Evolutionary conservation across 2,113 vertebrate genomes (phyloP), one percentile per base, ranked within the genome.

Genomic region (Acrocephalus kingi): DNA sequence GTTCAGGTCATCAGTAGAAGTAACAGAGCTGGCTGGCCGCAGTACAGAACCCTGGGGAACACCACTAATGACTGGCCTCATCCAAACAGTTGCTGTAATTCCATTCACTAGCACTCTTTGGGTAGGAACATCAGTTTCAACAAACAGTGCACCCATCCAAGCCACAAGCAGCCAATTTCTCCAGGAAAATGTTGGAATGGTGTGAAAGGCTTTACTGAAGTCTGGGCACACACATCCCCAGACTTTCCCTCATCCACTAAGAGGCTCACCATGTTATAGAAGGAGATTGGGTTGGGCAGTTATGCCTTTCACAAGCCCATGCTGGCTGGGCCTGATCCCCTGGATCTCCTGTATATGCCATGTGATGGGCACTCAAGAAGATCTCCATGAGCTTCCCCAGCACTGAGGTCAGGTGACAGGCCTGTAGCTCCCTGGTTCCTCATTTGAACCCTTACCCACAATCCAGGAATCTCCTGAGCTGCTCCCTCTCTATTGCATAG

Each of bases 381-480:
- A 37, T 37, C 43, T 43, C 12, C 21, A 15, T 43, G 43, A 41
- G 25, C 14, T 49, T 56, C 18, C 25, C 35, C 51, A 64, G 51
- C 51, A 43, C 18, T 0, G 0, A 74, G 15, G 5, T 59, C 52
- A 74, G 61, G 39, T 66, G 68, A 33, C 45, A 33, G 22, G 7
- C 27, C 35, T 51, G 35, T 58, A 23, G 27, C 45, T 81, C 22
- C 35, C 22, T 43, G 21, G 22, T 51, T 80, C 33, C 33, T 74
- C 31, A 8, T 66, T 37, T 0, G 0, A 58, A 9, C 12, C 25
- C 15, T 64, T 58, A 33, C 18, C 33, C 18, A 45, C 1, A 3
- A 23, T 37, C 22, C 12, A 58, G 37, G 27, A 58, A 8, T 37
- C 27, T 73, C 31, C 52, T 51, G 28, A 56, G 31, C 11, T 81